Conservation (phyloP, 2,797 vertebrate genomes). For the Sternarchorhynchus goeldii region DNA sequence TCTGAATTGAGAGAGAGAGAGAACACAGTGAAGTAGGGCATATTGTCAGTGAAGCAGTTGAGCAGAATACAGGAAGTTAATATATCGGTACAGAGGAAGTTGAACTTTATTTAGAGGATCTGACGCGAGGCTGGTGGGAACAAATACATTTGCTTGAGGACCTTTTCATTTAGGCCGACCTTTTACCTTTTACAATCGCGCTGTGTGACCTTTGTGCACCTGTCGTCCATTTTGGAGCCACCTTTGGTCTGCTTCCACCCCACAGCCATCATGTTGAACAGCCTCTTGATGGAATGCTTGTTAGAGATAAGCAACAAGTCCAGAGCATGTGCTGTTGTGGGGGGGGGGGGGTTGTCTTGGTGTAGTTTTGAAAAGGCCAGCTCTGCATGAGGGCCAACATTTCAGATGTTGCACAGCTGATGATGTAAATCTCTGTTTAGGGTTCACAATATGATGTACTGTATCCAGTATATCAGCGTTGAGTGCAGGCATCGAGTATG, state of each 20-base stretch:
- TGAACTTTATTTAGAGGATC: slow-evolving; percentile 52
- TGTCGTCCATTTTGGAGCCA: not conserved
- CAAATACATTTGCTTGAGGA: not conserved
- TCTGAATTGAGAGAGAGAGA: not conserved
- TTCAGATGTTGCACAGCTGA: slow-evolving; percentile 23
- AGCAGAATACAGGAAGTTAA: slow-evolving; percentile 65
- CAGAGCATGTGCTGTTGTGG: slow-evolving; percentile 2
- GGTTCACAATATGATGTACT: not conserved
- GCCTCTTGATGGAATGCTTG: slow-evolving; percentile 23
- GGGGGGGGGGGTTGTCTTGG: not conserved
- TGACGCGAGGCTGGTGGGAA: slow-evolving; percentile 13
- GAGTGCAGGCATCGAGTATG: not conserved
- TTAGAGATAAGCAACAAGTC: slow-evolving; percentile 18
- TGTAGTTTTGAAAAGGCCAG: not conserved
- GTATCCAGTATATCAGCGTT: not conserved
- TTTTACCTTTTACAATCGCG: slow-evolving; percentile 1
- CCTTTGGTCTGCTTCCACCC: not conserved
- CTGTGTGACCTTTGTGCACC: slow-evolving; percentile 19
- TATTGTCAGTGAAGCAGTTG: slow-evolving; percentile 13
- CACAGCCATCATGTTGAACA: slow-evolving; percentile 8
- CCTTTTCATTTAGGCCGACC: slow-evolving; percentile 13
- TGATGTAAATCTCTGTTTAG: slow-evolving; percentile 13
- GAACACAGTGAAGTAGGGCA: slow-evolving; percentile 2
- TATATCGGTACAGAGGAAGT: slow-evolving; percentile 63
- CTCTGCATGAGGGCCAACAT: not conserved